These are phyloP conservation scores for Cosmia pyralina DNA, from an alignment of 2,888 invertebrate species.

Conservation along the genomic window DNA sequence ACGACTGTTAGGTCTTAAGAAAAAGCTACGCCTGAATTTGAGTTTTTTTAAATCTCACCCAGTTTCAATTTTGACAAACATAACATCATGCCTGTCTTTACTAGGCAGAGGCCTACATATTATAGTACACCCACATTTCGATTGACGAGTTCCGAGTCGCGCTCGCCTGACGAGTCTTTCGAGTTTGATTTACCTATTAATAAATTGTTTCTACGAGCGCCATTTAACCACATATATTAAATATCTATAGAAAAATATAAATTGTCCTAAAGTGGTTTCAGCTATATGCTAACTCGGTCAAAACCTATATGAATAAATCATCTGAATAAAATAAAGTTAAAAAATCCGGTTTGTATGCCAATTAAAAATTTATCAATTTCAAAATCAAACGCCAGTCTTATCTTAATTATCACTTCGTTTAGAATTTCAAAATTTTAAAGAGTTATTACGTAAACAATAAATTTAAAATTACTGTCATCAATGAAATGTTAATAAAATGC, in stretches of 20 bases:
- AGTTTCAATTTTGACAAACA: neutral
- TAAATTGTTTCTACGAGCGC: neutral
- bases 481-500: neutral
- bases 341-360: neutral
- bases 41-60: neutral
- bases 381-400: constrained; percentile 5
- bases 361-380: neutral
- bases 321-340: neutral
- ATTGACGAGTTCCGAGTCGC: neutral
- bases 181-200: neutral
- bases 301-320: neutral
- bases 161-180: neutral
- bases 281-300: neutral
- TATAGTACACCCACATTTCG: neutral
- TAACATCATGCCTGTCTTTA: neutral
- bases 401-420: constrained; percentile 3
- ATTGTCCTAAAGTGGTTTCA: neutral
- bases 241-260: neutral
- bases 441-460: neutral
- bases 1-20: neutral
- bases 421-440: constrained; percentile 10
- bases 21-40: neutral
- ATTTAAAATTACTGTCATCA: neutral
- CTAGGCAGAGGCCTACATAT: neutral
- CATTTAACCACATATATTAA: neutral